These are phyloP conservation scores for Chelidonichthys spinosus DNA, from an alignment of 2,797 vertebrate genomes.

Conservation along the genomic window DNA sequence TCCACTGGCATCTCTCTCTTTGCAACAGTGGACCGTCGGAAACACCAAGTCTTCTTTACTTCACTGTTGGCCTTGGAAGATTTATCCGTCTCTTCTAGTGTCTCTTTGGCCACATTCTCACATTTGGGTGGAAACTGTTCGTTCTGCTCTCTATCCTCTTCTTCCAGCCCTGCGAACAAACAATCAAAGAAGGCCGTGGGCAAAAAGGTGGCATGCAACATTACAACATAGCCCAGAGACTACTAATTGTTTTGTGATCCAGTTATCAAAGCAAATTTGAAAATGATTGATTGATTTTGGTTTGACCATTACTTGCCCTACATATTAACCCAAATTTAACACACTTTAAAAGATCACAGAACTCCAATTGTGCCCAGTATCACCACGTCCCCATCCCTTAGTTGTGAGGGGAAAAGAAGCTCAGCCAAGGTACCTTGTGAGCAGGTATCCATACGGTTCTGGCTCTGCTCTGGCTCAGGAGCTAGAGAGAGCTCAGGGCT, in stretches of 20 bases:
- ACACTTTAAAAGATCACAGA: conserved; percentile 15
- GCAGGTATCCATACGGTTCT: conserved; percentile 86
- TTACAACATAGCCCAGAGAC: background rate
- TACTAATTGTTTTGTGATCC: background rate
- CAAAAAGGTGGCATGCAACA: background rate
- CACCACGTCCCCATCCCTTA: conserved; percentile 19
- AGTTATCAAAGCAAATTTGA: background rate
- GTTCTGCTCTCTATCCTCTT: conserved; percentile 41
- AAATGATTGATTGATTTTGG: background rate
- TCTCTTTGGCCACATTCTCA: conserved; percentile 63
- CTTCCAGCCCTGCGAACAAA: conserved; percentile 51
- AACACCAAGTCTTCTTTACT: conserved; percentile 93
- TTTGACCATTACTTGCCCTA: conserved; percentile 3
- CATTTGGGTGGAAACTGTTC: conserved; percentile 43
- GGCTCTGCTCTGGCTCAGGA: conserved; percentile 85
- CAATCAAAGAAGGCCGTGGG: conserved; percentile 24
- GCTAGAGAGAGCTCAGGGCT: conserved; percentile 83
- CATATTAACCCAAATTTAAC: conserved; percentile 18
- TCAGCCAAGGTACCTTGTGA: conserved; percentile 88
- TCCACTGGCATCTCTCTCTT: conserved; percentile 92
- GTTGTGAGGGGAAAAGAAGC: conserved; percentile 62
- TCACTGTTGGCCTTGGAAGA: conserved; percentile 85
- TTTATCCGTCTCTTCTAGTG: conserved; percentile 71
- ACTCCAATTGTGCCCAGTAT: conserved; percentile 25
- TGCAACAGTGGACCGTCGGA: conserved; percentile 92